phyloP scores from a whole-genome alignment of 2,888 invertebrate species.

The Allolobophora icterica region DNA sequence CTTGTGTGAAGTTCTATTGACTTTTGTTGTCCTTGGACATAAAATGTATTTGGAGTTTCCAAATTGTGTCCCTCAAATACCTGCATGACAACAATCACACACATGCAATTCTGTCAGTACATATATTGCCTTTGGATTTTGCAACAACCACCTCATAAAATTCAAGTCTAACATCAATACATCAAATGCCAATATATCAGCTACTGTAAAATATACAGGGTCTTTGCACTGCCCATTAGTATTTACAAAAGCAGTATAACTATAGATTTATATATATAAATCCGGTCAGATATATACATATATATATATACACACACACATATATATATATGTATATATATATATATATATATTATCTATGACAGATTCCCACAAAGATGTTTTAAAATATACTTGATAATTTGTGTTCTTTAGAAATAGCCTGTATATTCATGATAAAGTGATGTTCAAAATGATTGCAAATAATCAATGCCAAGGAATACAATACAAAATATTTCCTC shows the following conservation, averaged over 20 bases:
- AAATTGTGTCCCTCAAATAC: conserved; percentile 72
- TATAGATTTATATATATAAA: too few relatives aligned
- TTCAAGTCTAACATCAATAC: not conserved
- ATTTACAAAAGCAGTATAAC: not conserved
- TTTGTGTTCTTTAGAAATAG: not conserved
- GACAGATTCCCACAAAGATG: not conserved
- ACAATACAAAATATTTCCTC: not conserved
- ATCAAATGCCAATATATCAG: not conserved
- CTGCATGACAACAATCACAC: not conserved
- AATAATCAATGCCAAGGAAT: not conserved
- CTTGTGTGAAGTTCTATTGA: conserved; percentile 71
- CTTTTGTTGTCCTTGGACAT: conserved; percentile 70
- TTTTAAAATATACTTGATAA: not conserved
- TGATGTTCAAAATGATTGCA: not conserved
- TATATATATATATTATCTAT: not conserved
- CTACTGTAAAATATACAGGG: not conserved
- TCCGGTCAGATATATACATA: too few relatives aligned
- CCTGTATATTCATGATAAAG: not conserved
- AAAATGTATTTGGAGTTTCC: conserved; percentile 73
- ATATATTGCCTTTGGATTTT: too few relatives aligned
- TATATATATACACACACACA: too few relatives aligned
- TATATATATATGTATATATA: too few relatives aligned
- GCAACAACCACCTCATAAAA: not conserved
- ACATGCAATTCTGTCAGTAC: not conserved
- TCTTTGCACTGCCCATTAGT: not conserved